Evolutionary conservation across 2,797 vertebrate genomes (phyloP).

Genomic region (Toxotes lorentzi): DNA sequence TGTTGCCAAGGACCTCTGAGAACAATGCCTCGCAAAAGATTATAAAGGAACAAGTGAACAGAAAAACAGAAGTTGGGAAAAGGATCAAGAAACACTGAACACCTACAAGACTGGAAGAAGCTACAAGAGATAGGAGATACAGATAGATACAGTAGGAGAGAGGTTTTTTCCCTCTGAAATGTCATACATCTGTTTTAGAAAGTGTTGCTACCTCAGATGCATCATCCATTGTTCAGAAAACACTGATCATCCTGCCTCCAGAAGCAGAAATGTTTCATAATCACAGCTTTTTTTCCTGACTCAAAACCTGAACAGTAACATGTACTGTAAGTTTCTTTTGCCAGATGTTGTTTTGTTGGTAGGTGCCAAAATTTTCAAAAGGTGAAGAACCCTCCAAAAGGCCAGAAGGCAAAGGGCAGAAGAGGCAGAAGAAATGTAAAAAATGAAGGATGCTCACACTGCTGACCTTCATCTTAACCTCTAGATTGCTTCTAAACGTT

Average conservation of each 20-base stretch:
- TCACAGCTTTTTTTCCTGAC: constrained; percentile 58
- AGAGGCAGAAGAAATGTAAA: not conserved
- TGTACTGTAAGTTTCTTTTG: constrained; percentile 23
- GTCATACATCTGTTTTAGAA: constrained; percentile 54
- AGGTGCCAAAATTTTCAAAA: constrained; percentile 9
- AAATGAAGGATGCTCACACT: not conserved
- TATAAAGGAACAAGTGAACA: constrained; percentile 37
- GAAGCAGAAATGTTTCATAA: constrained; percentile 55
- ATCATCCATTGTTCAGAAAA: constrained; percentile 52
- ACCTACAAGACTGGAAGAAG: constrained; percentile 58
- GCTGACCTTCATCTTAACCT: not conserved
- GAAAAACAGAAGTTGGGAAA: constrained; percentile 30
- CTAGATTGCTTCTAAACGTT: not conserved
- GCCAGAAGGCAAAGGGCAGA: not conserved
- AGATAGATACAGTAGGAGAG: not conserved
- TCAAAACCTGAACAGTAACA: constrained; percentile 43
- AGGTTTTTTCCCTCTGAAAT: constrained; percentile 8
- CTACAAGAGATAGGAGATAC: constrained; percentile 20
- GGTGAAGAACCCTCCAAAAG: not conserved
- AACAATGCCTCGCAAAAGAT: constrained; percentile 47
- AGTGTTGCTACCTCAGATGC: constrained; percentile 39
- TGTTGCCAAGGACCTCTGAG: constrained; percentile 56
- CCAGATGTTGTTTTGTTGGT: constrained; percentile 31
- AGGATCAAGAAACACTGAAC: constrained; percentile 61
- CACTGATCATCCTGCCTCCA: constrained; percentile 44